Percentiles rank a stretch among this genome's conserved stretches.
Evolutionary conservation across 2,888 invertebrate genomes (phyloP).

Genomic region (Acleris cristana): DNA sequence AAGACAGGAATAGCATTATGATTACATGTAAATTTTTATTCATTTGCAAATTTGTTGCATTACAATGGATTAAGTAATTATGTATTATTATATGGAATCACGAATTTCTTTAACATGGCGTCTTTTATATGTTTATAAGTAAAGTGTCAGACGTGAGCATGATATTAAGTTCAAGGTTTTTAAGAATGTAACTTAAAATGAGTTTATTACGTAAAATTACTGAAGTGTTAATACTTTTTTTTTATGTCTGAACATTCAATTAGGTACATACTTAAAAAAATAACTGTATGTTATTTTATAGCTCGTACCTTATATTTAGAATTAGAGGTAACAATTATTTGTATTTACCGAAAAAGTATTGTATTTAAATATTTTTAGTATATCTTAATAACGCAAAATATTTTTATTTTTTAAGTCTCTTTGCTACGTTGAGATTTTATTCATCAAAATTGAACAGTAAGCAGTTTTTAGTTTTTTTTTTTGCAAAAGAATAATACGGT

Average conservation of each 20-base stretch:
- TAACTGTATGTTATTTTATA: too few species aligned
- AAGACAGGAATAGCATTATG: slow-evolving; percentile 65
- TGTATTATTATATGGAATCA: slow-evolving; percentile 70
- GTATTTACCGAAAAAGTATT: too few species aligned
- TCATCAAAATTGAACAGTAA: too few species aligned
- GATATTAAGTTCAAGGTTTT: slow-evolving; percentile 45
- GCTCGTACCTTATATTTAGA: background rate
- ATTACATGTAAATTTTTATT: slow-evolving; percentile 80
- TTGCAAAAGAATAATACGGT: too few species aligned
- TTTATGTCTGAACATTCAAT: background rate
- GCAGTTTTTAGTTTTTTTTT: too few species aligned
- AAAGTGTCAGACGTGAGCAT: slow-evolving; percentile 48
- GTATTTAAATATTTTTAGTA: too few species aligned
- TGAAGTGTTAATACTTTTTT: background rate
- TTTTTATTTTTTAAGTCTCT: background rate
- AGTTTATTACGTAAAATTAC: too few species aligned
- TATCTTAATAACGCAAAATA: background rate
- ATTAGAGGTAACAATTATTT: background rate
- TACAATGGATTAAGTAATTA: slow-evolving; percentile 65
- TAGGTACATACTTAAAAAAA: too few species aligned
- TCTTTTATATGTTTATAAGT: slow-evolving; percentile 24
- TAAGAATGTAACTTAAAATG: background rate
- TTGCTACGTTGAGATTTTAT: background rate
- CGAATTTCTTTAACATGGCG: slow-evolving; percentile 45
- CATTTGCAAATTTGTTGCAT: slow-evolving; percentile 77